Evolutionary conservation across 1,140 invertebrate species (phyloP), one percentile per base, ranked within the genome.

Genomic region (Heliconius himera): DNA sequence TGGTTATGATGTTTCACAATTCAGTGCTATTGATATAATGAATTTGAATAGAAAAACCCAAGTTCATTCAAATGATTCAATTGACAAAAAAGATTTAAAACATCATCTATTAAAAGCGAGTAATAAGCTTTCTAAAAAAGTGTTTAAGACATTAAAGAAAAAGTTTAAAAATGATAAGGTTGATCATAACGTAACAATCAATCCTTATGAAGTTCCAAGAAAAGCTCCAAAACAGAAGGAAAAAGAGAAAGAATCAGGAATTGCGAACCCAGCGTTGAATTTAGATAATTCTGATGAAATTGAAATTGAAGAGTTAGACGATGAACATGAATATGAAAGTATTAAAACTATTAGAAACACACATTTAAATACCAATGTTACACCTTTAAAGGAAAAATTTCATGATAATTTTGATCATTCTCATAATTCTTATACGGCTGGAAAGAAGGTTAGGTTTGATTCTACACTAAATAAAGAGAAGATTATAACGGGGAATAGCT

Each of bases 371-470:
- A 91, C 89, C 83, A 94, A 94, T 80, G 88, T 94, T 0, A 94
- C 93, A 38, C 93, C 93, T 3, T 82, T 94, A 9, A 91, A 86
- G 82, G 93, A 93, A 80, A 87, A 85, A 70, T 77, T n/a, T 13
- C 81, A 82, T 60, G 90, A 92, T 46, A 88, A 85, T 74, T 77
- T 77, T 22, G 89, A 93, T 70, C n/a, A 82, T 16, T 91, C 91
- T 0, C 84, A 89, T 20, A 91, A 87, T 72, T 88, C 85, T 41
- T 87, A 88, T 77, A 91, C 91, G 4, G 88, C 90, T 0, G 91
- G 93, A 8, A 95, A 95, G 77, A 94, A 95, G 74, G 94, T 95
- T 1, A 80, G 94, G n/a, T 95, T 95, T 81, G 94, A 95, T 82
- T 91, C 94, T 11, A 95, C 94, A 6, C 77, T 95, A 18, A 95